phyloP scores from a whole-genome alignment of 2,797 vertebrate genomes.

The Thunnus albacares region DNA sequence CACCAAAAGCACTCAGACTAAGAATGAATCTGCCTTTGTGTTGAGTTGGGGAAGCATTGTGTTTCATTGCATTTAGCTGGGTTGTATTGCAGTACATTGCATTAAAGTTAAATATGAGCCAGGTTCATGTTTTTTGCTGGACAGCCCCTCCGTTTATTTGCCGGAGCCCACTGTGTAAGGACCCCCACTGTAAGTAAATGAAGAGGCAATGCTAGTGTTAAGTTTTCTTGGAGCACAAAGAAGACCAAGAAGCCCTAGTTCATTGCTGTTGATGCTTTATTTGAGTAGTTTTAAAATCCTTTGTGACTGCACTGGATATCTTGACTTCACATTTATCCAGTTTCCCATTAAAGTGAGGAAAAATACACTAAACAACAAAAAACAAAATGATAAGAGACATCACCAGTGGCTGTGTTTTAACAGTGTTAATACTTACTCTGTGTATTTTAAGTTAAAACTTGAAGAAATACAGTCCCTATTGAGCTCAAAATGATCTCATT shows the following conservation, averaged over 20 bases:
- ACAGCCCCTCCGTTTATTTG: too few relatives aligned
- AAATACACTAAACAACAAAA: background rate
- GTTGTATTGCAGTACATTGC: too few relatives aligned
- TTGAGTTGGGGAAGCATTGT: too few relatives aligned
- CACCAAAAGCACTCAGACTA: too few relatives aligned
- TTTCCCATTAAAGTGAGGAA: background rate
- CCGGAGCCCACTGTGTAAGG: too few relatives aligned
- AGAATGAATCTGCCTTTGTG: too few relatives aligned
- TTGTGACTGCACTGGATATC: background rate
- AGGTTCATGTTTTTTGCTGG: too few relatives aligned
- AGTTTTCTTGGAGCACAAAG: background rate
- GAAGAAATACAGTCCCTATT: background rate
- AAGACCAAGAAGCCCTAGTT: fast-evolving
- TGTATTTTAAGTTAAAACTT: background rate
- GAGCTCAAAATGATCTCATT: background rate
- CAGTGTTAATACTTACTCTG: background rate
- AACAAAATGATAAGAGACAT: background rate
- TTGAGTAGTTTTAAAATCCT: background rate
- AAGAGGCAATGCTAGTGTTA: too few relatives aligned
- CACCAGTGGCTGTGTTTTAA: background rate
- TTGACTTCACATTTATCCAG: background rate
- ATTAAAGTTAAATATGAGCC: too few relatives aligned
- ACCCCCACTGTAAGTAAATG: too few relatives aligned
- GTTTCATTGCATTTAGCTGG: too few relatives aligned
- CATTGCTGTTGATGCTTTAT: background rate